These are phyloP conservation scores for Drosophila mimica DNA, from an alignment of 2,888 invertebrate genomes.

Conservation along the genomic window DNA sequence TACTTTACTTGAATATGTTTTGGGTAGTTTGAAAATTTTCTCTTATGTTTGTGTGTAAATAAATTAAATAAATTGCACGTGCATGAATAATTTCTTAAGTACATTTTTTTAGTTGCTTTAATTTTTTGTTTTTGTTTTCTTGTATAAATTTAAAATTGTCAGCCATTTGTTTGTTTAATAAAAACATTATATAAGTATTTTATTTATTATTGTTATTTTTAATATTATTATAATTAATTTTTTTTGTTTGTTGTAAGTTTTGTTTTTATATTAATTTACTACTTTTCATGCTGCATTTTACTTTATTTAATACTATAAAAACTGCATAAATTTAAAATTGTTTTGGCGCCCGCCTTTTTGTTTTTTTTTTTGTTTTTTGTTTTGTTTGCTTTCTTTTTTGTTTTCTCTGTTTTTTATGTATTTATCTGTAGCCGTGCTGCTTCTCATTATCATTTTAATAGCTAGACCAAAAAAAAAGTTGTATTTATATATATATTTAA, in stretches of 20 bases:
- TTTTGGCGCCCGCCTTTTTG: conserved; percentile 44
- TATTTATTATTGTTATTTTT: conserved; percentile 20
- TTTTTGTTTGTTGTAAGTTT: conserved; percentile 25
- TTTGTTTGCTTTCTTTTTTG: conserved; percentile 2
- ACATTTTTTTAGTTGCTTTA: conserved; percentile 27
- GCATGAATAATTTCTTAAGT: conserved; percentile 77
- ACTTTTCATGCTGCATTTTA: conserved; percentile 25
- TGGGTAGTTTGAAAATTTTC: conserved; percentile 12
- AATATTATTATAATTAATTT: conserved; percentile 22
- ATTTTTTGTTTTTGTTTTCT: conserved; percentile 25
- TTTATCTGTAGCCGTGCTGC: conserved; percentile 30
- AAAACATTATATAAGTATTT: conserved; percentile 68
- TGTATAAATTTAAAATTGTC: conserved; percentile 79
- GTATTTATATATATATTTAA: conserved; percentile 19
- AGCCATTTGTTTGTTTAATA: conserved; percentile 72
- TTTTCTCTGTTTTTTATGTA: conserved; percentile 15
- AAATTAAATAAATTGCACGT: conserved; percentile 73
- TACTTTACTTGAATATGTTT: conserved; percentile 10
- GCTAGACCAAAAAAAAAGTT: conserved; percentile 52
- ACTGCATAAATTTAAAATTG: conserved; percentile 73
- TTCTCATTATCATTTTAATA: conserved; percentile 39
- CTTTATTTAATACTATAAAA: conserved; percentile 65
- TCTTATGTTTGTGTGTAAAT: conserved; percentile 38
- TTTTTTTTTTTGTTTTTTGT: not conserved
- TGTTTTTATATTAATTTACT: conserved; percentile 31